Conservation (phyloP, 1,140 invertebrate genomes). For the Hyles euphorbiae region DNA sequence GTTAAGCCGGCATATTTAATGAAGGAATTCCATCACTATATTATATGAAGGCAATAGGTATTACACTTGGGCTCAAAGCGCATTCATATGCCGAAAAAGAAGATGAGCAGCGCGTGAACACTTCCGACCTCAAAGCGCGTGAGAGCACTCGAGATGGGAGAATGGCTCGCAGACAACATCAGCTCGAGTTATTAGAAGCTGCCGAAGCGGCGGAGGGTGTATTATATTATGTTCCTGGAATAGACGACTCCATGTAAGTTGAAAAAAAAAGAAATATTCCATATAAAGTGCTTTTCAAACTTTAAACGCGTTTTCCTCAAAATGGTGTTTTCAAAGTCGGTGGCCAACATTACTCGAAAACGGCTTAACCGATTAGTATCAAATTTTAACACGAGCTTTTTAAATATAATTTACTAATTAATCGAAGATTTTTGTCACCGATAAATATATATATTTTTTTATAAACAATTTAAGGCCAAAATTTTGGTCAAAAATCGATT, state of each 20-base stretch:
- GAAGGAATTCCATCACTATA: slow-evolving; percentile 5
- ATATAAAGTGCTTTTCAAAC: no score
- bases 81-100: background rate
- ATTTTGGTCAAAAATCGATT: background rate
- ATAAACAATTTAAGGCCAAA: background rate
- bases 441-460: no score
- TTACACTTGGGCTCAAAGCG: no score
- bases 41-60: no score
- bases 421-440: background rate
- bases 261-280: slow-evolving; percentile 8
- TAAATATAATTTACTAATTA: no score
- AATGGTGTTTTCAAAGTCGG: no score
- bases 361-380: no score
- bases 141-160: slow-evolving; percentile 13
- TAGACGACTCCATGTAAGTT: slow-evolving; percentile 13
- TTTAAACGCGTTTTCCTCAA: no score
- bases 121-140: slow-evolving; percentile 11
- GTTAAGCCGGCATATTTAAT: background rate
- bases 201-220: no score
- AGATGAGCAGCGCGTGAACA: slow-evolving; percentile 13
- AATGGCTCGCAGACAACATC: slow-evolving; percentile 15
- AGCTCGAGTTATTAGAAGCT: slow-evolving; percentile 2
- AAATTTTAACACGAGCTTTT: no score
- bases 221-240: background rate
- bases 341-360: no score